Percentiles rank a stretch among this genome's conserved stretches.
Evolutionary conservation across 1,140 invertebrate species (phyloP).

Genomic region (Drosophila ananassae): DNA sequence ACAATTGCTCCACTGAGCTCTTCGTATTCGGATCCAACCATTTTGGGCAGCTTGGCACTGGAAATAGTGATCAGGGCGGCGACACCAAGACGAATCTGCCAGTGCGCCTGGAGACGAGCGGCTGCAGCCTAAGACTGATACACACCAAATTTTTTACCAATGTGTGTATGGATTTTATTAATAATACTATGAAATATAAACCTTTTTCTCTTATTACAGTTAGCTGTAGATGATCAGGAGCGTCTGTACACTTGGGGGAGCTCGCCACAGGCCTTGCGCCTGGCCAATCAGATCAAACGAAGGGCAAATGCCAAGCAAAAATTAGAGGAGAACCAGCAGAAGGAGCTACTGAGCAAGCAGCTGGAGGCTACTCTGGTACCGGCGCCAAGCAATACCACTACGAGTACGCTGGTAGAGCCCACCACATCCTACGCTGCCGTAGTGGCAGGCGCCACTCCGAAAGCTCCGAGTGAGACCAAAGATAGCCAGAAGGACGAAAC

Average conservation of each 20-base stretch:
- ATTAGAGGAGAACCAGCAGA: constrained; percentile 74
- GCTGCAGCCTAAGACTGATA: constrained; percentile 87
- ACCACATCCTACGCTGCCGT: constrained; percentile 68
- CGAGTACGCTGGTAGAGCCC: constrained; percentile 55
- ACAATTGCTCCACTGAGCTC: constrained; percentile 84
- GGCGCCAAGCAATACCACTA: constrained; percentile 16
- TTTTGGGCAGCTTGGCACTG: constrained; percentile 91
- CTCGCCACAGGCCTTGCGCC: constrained; percentile 90
- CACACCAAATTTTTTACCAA: constrained; percentile 92
- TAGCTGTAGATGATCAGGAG: constrained; percentile 88
- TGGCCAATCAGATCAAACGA: constrained; percentile 88
- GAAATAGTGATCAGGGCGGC: constrained; percentile 78
- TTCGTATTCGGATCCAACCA: constrained; percentile 91
- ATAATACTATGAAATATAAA: neutral
- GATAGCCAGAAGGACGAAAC: constrained; percentile 25
- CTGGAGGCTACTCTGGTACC: constrained; percentile 71
- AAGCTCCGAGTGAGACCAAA: constrained; percentile 51
- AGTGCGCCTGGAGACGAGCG: constrained; percentile 85
- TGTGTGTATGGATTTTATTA: constrained; percentile 85
- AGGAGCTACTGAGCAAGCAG: constrained; percentile 70
- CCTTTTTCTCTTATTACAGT: constrained; percentile 84
- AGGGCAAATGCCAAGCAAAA: constrained; percentile 86
- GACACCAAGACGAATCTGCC: constrained; percentile 84
- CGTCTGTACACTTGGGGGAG: constrained; percentile 91
- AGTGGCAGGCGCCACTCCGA: constrained; percentile 60